Base-by-base conservation (phyloP, 2,797 vertebrate species). In the Glossophaga mutica region DNA sequence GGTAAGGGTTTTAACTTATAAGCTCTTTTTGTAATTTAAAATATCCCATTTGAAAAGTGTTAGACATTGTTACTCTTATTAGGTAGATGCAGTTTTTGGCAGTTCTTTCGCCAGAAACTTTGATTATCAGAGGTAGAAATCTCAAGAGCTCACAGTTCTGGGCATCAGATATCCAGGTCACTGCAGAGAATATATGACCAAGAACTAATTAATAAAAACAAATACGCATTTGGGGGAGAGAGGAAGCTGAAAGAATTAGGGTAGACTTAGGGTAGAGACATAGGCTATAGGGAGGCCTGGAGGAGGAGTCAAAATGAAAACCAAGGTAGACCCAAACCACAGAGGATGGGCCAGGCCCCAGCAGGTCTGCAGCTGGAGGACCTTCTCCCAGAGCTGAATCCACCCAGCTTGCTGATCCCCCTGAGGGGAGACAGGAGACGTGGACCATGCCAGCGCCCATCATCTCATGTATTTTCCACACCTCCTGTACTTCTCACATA, bases 1-100 rank as follows among this genome's bases (percentile, higher is more conserved):
- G 99, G 99, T 99, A 98, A 98, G 98, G 62, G 21, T n/a, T 46
- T 42, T 46, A 52, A 62, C 32, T 78, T 92, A 59, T 0, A 26
- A 26, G 12, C 74, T 48, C 46, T 89, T 32, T 82, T 90, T 81
- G 32, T 39, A 50, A 70, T 73, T 85, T 92, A 50, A 90, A 87
- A 83, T 77, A 62, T 42, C 4, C 39, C 8, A 7, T 65, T 71
- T 82, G 65, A 79, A 52, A 78, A 76, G 48, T 59, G 29, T 95
- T 84, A 68, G 42, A 74, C 12, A 3, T 81, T 52, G 37, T 74
- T 2, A 12, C 21, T 39, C 8, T 19, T 42, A 46, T 71, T 34
- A 84, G 65, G 52, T n/a, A 48, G 15, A 32, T 50, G 29, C 6
- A 26, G 48, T 77, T 94, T 90, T 87, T 55, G 79, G 55, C 59